Conservation (phyloP, 2,888 invertebrate genomes). For the Sisyra nigra region DNA sequence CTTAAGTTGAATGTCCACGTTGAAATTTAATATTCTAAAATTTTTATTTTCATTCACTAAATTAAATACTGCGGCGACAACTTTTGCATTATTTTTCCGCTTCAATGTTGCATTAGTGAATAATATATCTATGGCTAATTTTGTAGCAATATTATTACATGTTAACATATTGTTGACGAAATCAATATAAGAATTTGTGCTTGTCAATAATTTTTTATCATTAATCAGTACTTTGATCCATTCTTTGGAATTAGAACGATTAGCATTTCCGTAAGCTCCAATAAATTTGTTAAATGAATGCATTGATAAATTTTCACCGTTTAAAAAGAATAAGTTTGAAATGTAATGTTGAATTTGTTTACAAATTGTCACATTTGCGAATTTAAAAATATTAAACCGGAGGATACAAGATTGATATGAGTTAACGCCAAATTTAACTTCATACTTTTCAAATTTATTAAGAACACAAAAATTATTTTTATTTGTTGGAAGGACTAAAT, state of each 20-base stretch:
- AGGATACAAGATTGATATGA: slow-evolving; percentile 30
- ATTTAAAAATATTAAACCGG: slow-evolving; percentile 11
- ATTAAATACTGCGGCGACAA: slow-evolving; percentile 19
- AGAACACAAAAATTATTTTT: slow-evolving; percentile 28
- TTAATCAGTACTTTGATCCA: slow-evolving; percentile 33
- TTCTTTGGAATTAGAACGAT: slow-evolving; percentile 22
- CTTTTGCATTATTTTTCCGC: slow-evolving; percentile 16
- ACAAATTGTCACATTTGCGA: slow-evolving; percentile 12
- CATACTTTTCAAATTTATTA: slow-evolving; percentile 22
- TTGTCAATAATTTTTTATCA: slow-evolving; percentile 10
- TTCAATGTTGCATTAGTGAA: slow-evolving; percentile 1
- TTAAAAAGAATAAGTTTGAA: slow-evolving; percentile 18
- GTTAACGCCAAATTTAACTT: slow-evolving; percentile 32
- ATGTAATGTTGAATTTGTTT: slow-evolving; percentile 20
- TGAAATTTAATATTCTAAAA: not conserved
- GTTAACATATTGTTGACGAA: slow-evolving; percentile 11
- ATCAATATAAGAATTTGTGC: too few relatives aligned
- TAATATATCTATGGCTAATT: slow-evolving; percentile 15
- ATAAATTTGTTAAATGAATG: slow-evolving; percentile 21
- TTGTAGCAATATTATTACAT: slow-evolving; percentile 24
- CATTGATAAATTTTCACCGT: slow-evolving; percentile 19
- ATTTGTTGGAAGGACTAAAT: slow-evolving; percentile 25
- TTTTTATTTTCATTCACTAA: slow-evolving; percentile 12
- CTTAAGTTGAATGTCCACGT: slow-evolving; percentile 14
- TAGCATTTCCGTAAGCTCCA: slow-evolving; percentile 33